Evolutionary conservation across 2,113 vertebrate genomes (phyloP).

Genomic region (Dendrocopos noguchii): DNA sequence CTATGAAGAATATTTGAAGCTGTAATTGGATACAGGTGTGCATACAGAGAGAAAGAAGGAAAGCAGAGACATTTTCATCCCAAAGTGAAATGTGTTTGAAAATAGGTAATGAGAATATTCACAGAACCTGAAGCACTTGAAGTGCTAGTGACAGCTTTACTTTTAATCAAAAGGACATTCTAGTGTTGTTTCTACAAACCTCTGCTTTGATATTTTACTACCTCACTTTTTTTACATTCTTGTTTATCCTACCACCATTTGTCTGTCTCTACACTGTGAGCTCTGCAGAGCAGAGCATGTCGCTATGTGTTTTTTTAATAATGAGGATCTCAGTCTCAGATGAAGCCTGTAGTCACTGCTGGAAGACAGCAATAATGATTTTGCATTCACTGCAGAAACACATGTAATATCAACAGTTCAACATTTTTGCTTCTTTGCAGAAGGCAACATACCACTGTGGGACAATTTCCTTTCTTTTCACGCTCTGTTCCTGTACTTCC

Average conservation of each 20-base stretch:
- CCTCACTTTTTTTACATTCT: background rate
- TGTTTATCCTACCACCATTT: background rate
- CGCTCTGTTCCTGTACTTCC: background rate
- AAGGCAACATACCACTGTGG: background rate
- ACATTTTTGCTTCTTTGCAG: background rate
- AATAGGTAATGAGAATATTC: slow-evolving; percentile 26
- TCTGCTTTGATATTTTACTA: slow-evolving; percentile 43
- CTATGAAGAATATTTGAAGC: background rate
- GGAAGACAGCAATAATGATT: slow-evolving; percentile 7
- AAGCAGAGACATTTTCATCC: background rate
- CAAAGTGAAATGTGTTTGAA: background rate
- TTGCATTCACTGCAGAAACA: background rate
- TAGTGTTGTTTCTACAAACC: slow-evolving; percentile 19
- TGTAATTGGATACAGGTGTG: background rate
- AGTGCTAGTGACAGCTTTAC: background rate
- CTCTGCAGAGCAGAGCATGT: background rate
- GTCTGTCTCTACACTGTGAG: background rate
- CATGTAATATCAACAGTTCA: background rate
- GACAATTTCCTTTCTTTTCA: background rate
- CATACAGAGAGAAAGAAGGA: background rate
- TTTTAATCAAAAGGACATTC: slow-evolving; percentile 32
- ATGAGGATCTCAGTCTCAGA: background rate
- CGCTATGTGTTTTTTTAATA: slow-evolving; percentile 6
- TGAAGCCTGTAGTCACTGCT: background rate
- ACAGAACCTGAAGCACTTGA: background rate